Evolutionary conservation across 2,888 invertebrate genomes (phyloP).

Genomic region (Apamea sordens): DNA sequence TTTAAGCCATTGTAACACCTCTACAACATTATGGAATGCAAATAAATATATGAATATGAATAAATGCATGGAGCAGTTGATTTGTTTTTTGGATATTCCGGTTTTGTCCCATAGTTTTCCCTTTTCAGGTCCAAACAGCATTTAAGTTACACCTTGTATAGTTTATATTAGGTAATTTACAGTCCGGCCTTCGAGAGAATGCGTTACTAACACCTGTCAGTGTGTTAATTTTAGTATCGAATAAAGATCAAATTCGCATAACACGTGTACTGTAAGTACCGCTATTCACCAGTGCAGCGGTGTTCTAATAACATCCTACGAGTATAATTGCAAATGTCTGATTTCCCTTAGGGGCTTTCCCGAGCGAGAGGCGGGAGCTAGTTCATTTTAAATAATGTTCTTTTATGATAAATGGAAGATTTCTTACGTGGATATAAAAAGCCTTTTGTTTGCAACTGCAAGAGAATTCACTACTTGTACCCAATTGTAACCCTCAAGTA

Average conservation of each 20-base stretch:
- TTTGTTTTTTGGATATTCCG: no score
- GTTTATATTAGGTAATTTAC: neutral
- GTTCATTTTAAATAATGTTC: neutral
- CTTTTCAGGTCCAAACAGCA: neutral
- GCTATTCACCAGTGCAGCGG: neutral
- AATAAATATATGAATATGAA: no score
- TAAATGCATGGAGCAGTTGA: no score
- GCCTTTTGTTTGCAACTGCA: neutral
- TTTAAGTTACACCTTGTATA: neutral
- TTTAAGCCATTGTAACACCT: no score
- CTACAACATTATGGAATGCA: no score
- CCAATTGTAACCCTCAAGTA: neutral
- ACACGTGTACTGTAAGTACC: neutral
- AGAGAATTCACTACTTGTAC: neutral
- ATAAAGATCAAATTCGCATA: no score
- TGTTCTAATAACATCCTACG: neutral
- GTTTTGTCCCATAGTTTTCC: no score
- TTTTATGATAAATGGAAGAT: neutral
- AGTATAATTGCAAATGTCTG: constrained; percentile 24
- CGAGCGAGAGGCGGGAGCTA: neutral
- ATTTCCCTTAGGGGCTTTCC: constrained; percentile 43
- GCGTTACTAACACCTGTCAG: no score
- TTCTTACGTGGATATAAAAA: neutral
- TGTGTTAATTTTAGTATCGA: no score
- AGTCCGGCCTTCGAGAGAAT: no score